These are phyloP conservation scores for Hexactinellida sp. DNA, from an alignment of 37 sponge, comb jelly and placozoan species.

Conservation along the genomic window DNA sequence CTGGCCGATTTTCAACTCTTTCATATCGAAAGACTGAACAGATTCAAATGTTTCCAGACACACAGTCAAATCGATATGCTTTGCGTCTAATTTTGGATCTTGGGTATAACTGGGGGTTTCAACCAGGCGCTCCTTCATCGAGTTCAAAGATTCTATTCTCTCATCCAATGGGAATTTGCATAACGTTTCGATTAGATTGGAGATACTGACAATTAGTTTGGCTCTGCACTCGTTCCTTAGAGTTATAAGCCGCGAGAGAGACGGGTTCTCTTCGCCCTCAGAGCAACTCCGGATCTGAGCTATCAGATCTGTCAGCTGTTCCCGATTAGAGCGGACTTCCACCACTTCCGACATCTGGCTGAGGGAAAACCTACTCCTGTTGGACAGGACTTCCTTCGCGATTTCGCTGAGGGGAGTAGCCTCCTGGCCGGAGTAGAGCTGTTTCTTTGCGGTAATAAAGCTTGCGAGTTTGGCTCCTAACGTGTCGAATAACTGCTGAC, in stretches of 20 bases:
- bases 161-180: background rate
- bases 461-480: background rate
- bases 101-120: background rate
- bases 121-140: background rate
- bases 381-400: background rate
- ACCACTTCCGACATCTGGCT: conserved; percentile 3
- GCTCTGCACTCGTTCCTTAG: background rate
- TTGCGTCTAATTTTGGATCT: background rate
- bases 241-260: background rate
- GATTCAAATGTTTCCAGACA: conserved; percentile 1
- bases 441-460: background rate
- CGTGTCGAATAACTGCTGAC: background rate
- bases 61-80: background rate
- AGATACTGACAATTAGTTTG: background rate
- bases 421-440: background rate
- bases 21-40: background rate
- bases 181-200: background rate
- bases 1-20: background rate
- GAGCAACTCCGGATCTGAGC: background rate
- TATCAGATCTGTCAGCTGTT: background rate
- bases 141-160: background rate
- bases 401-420: background rate
- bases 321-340: background rate
- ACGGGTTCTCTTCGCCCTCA: background rate
- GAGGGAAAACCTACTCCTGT: background rate